These are phyloP conservation scores for Aegithalos caudatus DNA, from an alignment of 2,113 vertebrate genomes.

Conservation along the genomic window DNA sequence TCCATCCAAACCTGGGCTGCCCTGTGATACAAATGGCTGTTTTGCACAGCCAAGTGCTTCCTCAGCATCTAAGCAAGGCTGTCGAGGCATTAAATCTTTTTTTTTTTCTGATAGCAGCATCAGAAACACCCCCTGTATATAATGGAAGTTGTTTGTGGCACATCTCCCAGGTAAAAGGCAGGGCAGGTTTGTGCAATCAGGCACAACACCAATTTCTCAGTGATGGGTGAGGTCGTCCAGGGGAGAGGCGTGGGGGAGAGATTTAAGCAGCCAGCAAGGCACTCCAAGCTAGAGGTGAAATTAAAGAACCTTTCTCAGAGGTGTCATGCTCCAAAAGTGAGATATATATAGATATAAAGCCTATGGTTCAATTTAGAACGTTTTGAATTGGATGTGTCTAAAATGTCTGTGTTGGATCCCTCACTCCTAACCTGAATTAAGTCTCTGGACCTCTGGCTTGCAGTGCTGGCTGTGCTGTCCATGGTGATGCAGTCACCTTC, in stretches of 20 bases:
- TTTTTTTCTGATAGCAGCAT: background rate
- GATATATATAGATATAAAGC: background rate
- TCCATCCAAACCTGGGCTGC: background rate
- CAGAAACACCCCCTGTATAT: background rate
- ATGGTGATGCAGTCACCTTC: background rate
- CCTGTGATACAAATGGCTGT: background rate
- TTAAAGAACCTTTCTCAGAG: conserved; percentile 18
- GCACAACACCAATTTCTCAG: conserved; percentile 41
- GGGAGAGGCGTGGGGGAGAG: background rate
- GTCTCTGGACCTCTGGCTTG: background rate
- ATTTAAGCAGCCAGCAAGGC: background rate
- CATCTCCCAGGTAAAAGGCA: conserved; percentile 27
- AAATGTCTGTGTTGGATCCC: background rate
- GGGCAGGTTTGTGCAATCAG: conserved; percentile 44
- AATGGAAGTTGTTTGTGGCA: conserved; percentile 50
- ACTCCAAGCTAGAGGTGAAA: background rate
- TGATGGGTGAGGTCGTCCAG: background rate
- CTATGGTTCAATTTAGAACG: background rate
- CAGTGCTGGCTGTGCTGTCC: rapidly evolving
- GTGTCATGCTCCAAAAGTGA: background rate
- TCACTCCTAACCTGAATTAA: background rate
- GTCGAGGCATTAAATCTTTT: background rate
- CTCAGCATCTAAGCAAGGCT: background rate
- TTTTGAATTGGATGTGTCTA: background rate
- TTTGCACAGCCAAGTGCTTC: background rate